Base-by-base conservation (phyloP, 2,888 invertebrate genomes). In the Rhagonycha fulva region DNA sequence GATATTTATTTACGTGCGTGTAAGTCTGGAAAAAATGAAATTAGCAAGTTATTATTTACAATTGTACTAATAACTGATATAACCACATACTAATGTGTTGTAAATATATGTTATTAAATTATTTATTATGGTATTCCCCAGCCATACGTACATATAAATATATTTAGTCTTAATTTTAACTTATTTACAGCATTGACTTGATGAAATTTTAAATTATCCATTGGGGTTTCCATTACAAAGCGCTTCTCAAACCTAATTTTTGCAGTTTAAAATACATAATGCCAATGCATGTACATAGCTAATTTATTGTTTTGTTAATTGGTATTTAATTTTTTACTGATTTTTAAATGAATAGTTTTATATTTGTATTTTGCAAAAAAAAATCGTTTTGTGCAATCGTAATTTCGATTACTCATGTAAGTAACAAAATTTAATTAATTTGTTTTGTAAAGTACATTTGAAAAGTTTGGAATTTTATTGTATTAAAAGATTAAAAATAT, bases 31-130 rank as follows among this genome's bases (percentile, higher is more conserved):
- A 68, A 70, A 70, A 63, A 69, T 70, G 71, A 72, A 73, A 74
- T 61, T 70, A 63, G 74, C 74, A 62, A 69, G 32, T 67, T 79
- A 78, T 77, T 77, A 68, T 81, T 79, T 78, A 81, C 81, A 81
- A 79, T 80, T 80, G 79, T 81, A 81, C 80, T 81, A 81, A 81
- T 81, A 73, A 30, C 78, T 78, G 77, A 47, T 66, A 24, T 66
- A 66, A 26, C 63, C 26, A 66, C 63, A 66, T 24, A 66, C 19
- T 66, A 66, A 66, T 66, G 63, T 66, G 63, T 66, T 77, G 73
- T 79, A 79, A 74, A 76, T 76, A 79, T 74, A 71, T 72, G 70
- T 75, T 77, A 72, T 75, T 77, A 71, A 71, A 19, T 76, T 71
- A 74, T 76, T 71, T 68, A 74, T 76, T 60, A 11, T 68, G 68